These are phyloP conservation scores for Corythornis madagascariensis DNA, from an alignment of 2,113 vertebrate species.

Conservation along the genomic window DNA sequence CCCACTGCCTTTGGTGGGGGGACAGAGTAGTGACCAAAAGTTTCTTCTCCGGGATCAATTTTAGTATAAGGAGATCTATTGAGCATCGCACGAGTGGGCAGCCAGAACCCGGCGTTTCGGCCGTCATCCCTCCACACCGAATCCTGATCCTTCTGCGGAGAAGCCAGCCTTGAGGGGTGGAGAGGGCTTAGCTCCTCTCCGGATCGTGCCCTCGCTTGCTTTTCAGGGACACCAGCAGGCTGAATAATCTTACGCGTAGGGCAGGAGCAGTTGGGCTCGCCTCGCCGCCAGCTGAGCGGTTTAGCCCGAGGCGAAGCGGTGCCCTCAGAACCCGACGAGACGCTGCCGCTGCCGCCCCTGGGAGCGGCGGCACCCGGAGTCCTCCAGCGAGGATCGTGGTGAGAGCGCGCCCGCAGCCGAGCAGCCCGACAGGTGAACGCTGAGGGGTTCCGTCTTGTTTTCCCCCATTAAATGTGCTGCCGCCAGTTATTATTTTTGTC, in stretches of 20 bases:
- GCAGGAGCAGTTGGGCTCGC: neutral
- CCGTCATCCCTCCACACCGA: too few relatives aligned
- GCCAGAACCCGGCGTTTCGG: neutral
- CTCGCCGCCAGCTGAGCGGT: neutral
- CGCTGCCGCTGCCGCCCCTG: neutral
- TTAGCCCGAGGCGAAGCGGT: neutral
- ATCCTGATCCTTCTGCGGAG: neutral
- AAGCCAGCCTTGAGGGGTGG: neutral
- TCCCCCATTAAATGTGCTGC: fast-evolving
- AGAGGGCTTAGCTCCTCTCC: neutral
- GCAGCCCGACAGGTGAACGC: neutral
- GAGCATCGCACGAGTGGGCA: fast-evolving
- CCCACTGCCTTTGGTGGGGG: neutral
- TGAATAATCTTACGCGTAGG: neutral
- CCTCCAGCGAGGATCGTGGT: too few relatives aligned
- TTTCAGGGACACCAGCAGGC: neutral
- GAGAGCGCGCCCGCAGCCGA: neutral
- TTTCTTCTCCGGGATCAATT: neutral
- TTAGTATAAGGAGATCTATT: neutral
- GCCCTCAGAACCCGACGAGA: neutral
- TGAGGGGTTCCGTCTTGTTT: neutral
- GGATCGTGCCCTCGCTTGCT: neutral
- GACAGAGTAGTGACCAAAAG: neutral
- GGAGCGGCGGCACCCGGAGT: neutral
- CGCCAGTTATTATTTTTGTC: neutral